Percentiles rank a stretch among this genome's conserved stretches.
phyloP scores from a whole-genome alignment of 2,888 invertebrate species.

The Cantharis lateralis region DNA sequence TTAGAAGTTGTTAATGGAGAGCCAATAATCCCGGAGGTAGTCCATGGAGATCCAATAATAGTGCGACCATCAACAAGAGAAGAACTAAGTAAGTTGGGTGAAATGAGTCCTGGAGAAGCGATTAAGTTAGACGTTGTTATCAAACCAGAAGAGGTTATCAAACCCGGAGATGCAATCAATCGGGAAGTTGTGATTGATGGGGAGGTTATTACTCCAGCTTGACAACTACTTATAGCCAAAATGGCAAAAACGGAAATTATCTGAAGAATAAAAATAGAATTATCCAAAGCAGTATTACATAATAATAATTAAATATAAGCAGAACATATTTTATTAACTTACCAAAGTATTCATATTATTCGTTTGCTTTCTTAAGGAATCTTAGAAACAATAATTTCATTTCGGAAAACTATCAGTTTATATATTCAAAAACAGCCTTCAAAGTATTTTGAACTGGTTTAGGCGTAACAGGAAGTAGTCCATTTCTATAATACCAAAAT shows the following conservation, averaged over 20 bases:
- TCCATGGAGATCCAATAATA: background rate
- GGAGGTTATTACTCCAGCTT: background rate
- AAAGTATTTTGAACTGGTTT: background rate
- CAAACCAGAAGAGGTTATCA: background rate
- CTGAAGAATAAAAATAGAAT: background rate
- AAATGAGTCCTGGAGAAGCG: background rate
- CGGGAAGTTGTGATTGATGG: background rate
- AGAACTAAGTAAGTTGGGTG: background rate
- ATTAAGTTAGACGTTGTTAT: background rate
- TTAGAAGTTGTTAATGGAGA: background rate
- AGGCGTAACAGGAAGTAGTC: background rate
- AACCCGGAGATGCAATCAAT: background rate
- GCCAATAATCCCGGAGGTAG: background rate
- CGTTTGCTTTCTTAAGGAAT: background rate
- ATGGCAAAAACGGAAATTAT: background rate
- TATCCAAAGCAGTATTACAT: too few species aligned
- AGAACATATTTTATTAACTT: background rate
- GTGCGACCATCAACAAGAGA: background rate
- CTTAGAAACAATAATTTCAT: background rate
- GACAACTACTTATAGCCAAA: background rate
- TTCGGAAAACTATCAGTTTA: background rate
- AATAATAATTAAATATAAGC: too few species aligned
- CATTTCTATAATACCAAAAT: background rate
- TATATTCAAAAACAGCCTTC: background rate
- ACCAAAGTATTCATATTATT: background rate